Percentiles rank a stretch among this genome's conserved stretches.
phyloP scores from a whole-genome alignment of 2,113 vertebrate species.

The Dicaeum eximium region DNA sequence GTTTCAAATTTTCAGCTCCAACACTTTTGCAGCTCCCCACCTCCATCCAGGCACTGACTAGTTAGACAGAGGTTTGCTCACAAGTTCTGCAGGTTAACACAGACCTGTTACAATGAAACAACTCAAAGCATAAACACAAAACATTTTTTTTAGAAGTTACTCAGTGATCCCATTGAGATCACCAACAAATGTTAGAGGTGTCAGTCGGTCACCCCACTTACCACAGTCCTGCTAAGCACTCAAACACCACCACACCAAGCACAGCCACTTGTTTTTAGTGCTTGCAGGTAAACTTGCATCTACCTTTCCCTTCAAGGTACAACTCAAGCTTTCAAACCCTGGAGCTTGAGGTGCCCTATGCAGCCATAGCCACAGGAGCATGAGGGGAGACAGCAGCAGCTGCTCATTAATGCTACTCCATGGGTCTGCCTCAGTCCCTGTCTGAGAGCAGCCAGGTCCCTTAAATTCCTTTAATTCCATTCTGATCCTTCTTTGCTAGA shows the following conservation, averaged over 20 bases:
- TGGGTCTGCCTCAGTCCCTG: rapidly evolving
- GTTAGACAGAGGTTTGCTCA: not conserved
- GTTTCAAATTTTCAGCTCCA: not conserved
- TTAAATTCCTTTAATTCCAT: not conserved
- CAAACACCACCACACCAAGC: not conserved
- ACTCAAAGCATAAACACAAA: not conserved
- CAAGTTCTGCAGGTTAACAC: constrained; percentile 3
- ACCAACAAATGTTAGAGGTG: not conserved
- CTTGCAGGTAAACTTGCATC: not conserved
- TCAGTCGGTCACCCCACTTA: not conserved
- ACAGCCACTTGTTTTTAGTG: not conserved
- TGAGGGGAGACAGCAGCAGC: not conserved
- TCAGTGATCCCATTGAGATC: not conserved
- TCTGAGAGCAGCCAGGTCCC: not conserved
- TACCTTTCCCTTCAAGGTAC: not conserved
- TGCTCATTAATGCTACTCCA: not conserved
- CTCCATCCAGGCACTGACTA: not conserved
- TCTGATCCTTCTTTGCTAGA: not conserved
- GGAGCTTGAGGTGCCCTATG: not conserved
- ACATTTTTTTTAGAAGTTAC: not conserved
- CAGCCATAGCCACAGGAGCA: not conserved
- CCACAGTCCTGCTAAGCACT: not conserved
- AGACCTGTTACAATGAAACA: not conserved
- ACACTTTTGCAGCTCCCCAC: not conserved
- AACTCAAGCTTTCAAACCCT: not conserved